Percentiles rank a stretch among this genome's conserved stretches.
Conservation (phyloP, 2,797 vertebrate genomes). For the Hippoglossus hippoglossus region DNA sequence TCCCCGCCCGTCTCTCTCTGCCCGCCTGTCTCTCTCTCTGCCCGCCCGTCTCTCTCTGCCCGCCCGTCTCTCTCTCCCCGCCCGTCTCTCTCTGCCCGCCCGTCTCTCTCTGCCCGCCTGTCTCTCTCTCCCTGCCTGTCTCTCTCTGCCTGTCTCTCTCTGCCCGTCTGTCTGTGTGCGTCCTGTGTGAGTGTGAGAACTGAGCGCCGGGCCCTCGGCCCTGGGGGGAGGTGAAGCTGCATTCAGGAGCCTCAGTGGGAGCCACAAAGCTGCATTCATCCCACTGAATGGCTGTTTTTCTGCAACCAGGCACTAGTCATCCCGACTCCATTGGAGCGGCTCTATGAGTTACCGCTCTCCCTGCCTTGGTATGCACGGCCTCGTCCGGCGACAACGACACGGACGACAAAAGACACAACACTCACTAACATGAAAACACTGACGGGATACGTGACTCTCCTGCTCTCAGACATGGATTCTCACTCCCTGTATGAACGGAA, state of each 20-base stretch:
- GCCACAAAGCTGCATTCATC: conserved; percentile 86
- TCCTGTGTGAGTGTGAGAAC: conserved; percentile 71
- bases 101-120: no score
- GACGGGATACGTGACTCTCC: conserved; percentile 21
- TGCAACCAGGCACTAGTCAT: conserved; percentile 70
- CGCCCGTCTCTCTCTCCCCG: background rate
- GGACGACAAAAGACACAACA: conserved; percentile 54
- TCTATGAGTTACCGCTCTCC: conserved; percentile 74
- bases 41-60: background rate
- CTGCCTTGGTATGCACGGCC: conserved; percentile 77
- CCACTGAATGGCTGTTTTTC: conserved; percentile 84
- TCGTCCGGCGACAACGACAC: conserved; percentile 58
- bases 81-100: background rate
- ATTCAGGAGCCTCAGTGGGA: conserved; percentile 77
- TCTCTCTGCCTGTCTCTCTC: background rate
- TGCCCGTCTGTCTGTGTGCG: background rate
- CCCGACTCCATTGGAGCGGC: conserved; percentile 70
- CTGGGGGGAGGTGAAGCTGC: conserved; percentile 72
- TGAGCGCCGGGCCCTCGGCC: conserved; percentile 64
- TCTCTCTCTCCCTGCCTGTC: background rate
- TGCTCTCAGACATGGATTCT: background rate
- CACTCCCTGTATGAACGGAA: background rate
- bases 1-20: background rate
- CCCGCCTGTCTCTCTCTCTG: background rate
- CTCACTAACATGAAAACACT: conserved; percentile 39